phyloP scores from a whole-genome alignment of 2,113 vertebrate genomes.

The Peromyscus maniculatus region DNA sequence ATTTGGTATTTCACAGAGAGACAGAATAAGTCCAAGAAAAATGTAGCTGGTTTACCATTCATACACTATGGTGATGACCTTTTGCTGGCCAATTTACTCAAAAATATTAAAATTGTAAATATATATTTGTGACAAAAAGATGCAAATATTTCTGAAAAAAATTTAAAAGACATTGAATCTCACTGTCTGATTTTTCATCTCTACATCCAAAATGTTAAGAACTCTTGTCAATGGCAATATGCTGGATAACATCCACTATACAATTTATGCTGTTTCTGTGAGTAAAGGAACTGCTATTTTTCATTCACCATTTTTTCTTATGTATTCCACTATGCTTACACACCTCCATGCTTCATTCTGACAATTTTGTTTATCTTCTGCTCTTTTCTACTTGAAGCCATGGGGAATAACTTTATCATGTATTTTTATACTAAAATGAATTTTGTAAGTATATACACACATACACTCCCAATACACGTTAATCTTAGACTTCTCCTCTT shows the following conservation, averaged over 20 bases:
- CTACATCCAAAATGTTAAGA: neutral
- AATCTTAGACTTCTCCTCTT: neutral
- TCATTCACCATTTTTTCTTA: constrained; percentile 13
- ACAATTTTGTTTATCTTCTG: neutral
- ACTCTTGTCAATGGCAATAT: neutral
- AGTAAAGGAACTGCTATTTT: no score
- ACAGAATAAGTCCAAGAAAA: constrained; percentile 3
- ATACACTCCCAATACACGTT: no score
- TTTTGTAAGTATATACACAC: neutral
- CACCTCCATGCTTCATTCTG: neutral
- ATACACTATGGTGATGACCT: neutral
- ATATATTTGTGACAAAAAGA: neutral
- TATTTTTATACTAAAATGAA: neutral
- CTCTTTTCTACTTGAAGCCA: neutral
- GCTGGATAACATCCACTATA: neutral
- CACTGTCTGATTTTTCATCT: neutral
- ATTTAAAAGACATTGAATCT: neutral
- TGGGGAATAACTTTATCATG: neutral
- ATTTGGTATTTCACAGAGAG: neutral
- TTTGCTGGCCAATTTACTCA: neutral
- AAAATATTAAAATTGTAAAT: neutral
- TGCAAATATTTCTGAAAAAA: neutral
- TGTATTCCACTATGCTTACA: neutral
- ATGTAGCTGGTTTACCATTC: constrained; percentile 19
- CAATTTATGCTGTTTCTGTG: neutral